phyloP scores from a whole-genome alignment of 2,113 vertebrate species.

The Craseonycteris thonglongyai region DNA sequence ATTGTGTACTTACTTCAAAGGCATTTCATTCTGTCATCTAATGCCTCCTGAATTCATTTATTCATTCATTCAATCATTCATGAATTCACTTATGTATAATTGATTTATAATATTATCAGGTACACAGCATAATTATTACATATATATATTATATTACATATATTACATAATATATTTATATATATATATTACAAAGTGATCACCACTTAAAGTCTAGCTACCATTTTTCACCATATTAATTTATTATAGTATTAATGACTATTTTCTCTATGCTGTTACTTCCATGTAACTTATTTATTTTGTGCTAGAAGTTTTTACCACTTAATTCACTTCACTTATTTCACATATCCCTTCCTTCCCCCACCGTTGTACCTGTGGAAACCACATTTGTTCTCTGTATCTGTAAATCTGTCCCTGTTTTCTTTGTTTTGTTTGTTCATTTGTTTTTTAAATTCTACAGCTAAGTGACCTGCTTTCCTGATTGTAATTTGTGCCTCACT shows the following conservation, averaged over 20 bases:
- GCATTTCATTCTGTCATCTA: slow-evolving; percentile 56
- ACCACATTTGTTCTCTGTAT: not conserved
- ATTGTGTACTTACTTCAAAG: slow-evolving; percentile 44
- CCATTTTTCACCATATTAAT: not conserved
- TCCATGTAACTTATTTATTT: not conserved
- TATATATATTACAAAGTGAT: not conserved
- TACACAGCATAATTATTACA: not conserved
- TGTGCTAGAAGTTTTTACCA: not conserved
- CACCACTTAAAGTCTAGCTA: not conserved
- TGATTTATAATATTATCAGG: not conserved
- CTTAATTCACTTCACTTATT: not conserved
- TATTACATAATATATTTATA: too few species aligned
- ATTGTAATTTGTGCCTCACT: slow-evolving; percentile 38
- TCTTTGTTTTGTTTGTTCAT: not conserved
- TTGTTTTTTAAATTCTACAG: not conserved
- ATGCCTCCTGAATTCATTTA: not conserved
- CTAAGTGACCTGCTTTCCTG: not conserved
- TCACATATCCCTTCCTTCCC: not conserved
- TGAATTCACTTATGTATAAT: not conserved
- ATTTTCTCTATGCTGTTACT: not conserved
- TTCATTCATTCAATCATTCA: not conserved
- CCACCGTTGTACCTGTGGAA: too few species aligned
- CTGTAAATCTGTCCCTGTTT: not conserved
- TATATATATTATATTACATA: not conserved
- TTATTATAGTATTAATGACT: not conserved